Evolutionary conservation across 2,888 invertebrate species (phyloP).

Genomic region (Tuberolachnus salignus): DNA sequence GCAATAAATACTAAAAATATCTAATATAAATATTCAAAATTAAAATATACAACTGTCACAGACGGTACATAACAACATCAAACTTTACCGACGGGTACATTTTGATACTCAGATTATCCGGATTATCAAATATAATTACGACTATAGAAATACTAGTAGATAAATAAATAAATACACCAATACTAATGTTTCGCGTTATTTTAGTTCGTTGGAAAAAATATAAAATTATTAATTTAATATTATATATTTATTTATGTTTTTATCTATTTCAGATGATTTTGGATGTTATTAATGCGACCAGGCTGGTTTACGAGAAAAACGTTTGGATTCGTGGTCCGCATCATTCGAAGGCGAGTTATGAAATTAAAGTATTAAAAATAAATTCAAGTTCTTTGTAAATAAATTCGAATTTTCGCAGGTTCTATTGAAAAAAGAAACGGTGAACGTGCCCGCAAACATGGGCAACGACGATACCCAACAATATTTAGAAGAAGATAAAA

Average conservation of each 20-base stretch:
- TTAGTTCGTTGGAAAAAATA: neutral
- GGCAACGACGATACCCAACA: conserved; percentile 2
- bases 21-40: no score
- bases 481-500: conserved; percentile 20
- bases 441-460: neutral
- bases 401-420: conserved; percentile 10
- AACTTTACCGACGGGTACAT: no score
- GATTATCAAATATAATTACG: neutral
- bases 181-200: neutral
- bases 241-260: no score
- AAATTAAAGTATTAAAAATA: neutral
- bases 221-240: neutral
- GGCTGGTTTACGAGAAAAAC: conserved; percentile 5
- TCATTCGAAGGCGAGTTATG: conserved; percentile 40
- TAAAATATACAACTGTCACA: no score
- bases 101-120: no score
- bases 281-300: neutral
- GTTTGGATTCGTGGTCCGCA: conserved; percentile 47
- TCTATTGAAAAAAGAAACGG: conserved; percentile 27
- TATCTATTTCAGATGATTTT: neutral
- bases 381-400: neutral
- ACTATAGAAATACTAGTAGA: neutral
- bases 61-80: no score
- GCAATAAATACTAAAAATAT: no score
- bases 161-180: neutral